These are phyloP conservation scores for Urocynchramus pylzowi DNA, from an alignment of 2,113 vertebrate species.

Conservation along the genomic window DNA sequence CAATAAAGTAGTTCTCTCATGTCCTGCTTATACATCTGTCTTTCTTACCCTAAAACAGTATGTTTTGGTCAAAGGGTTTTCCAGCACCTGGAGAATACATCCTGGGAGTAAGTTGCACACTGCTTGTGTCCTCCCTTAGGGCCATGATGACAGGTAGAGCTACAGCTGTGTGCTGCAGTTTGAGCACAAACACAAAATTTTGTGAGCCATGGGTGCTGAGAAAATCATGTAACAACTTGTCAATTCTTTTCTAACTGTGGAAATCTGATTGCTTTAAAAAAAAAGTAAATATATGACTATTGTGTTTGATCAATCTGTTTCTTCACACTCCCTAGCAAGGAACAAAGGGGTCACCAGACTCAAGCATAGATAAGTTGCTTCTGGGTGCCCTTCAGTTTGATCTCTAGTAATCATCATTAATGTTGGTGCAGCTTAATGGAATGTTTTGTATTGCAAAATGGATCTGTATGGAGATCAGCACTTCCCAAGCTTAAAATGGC, in stretches of 20 bases:
- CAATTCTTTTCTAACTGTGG: slow-evolving; percentile 31
- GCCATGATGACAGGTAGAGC: background rate
- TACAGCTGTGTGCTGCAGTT: background rate
- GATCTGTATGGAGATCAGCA: background rate
- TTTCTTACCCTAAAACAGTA: background rate
- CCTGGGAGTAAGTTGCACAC: background rate
- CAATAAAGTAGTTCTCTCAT: background rate
- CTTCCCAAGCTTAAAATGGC: background rate
- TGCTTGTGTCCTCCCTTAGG: background rate
- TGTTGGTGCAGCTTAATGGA: slow-evolving; percentile 65
- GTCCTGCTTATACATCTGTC: background rate
- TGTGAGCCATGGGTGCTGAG: slow-evolving; percentile 20
- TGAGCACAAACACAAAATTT: slow-evolving; percentile 30
- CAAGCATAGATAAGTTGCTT: background rate
- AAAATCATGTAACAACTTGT: slow-evolving; percentile 22
- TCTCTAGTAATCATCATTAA: slow-evolving; percentile 49
- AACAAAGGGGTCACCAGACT: background rate
- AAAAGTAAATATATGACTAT: slow-evolving; percentile 34
- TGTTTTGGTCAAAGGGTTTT: background rate
- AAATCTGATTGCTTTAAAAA: slow-evolving; percentile 23
- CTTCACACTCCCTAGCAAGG: slow-evolving; percentile 41
- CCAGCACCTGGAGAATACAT: background rate
- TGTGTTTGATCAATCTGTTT: slow-evolving; percentile 64
- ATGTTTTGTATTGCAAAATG: slow-evolving; percentile 39
- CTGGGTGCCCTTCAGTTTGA: slow-evolving; percentile 21